Base-by-base conservation (phyloP, 2,797 vertebrate species). In the Periophthalmus magnuspinnatus region DNA sequence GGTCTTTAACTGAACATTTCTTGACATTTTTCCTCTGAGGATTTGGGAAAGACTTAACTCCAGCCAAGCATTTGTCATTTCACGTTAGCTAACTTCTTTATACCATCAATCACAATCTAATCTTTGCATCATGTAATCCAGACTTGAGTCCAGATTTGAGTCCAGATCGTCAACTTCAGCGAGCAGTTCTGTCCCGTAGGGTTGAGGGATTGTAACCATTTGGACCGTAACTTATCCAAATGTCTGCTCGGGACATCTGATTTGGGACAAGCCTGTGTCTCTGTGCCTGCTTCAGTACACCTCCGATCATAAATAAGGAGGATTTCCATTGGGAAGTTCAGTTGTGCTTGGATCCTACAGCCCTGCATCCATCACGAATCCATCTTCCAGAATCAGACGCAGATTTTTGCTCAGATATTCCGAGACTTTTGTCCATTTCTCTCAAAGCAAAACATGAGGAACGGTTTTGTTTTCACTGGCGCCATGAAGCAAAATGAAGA, bases 351-450 rank as follows among this genome's bases (percentile, higher is more conserved):
- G 74, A 79, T 75, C 19, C 1, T 36, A 75, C 59, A 68, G 67
- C 71, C 67, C 19, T 73, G 24, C 28, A 41, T 73, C 1, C 14
- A 80, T 84, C 72, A 74, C 77, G 64, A 81, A 72, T 54, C 59
- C 45, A 13, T 81, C 88, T 88, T 83, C 86, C 87, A 88, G 71
- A 81, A 66, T 80, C 56, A 33, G 11, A 62, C 11, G 32, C 9
- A 47, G 17, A 50, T 59, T 52, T 47, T 65, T 0, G 61, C 9
- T 22, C 28, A 76, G 24, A 41, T 8, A 38, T 36, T 50, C 17
- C 16, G 28, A n/a, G 32, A 14, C 33, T 65, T 34, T 0, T 70
- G 3, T 66, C 63, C 33, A 61, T 70, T 80, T 24, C 17, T 61
- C 36, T 70, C 14, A 6, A 64, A 47, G 56, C 17, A 61, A 14